A percentile compares a stretch with the other conserved stretches of the same genome.
phyloP scores from a whole-genome alignment of 2,797 vertebrate genomes.

The Lepus townsendii region DNA sequence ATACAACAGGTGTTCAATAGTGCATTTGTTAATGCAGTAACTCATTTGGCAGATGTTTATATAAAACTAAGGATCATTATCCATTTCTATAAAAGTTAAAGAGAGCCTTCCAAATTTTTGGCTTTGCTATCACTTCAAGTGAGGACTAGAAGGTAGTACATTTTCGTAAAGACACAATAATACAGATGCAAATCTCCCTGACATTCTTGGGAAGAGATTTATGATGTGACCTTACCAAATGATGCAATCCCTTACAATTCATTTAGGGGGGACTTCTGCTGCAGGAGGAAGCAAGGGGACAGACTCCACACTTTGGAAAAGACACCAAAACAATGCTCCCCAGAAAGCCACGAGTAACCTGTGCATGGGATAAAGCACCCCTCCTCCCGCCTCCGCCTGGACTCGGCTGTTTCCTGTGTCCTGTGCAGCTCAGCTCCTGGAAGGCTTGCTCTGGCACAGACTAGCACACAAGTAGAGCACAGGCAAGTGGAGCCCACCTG shows the following conservation, averaged over 20 bases:
- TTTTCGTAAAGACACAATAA: constrained; percentile 11
- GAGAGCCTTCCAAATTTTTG: neutral
- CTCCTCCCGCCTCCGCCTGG: accelerated
- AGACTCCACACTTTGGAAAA: neutral
- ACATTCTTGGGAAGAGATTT: neutral
- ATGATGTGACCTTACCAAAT: neutral
- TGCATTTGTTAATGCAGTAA: neutral
- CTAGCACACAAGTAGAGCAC: too few species aligned
- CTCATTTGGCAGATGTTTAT: neutral
- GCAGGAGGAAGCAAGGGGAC: neutral
- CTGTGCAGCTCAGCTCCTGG: accelerated
- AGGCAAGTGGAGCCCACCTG: too few species aligned
- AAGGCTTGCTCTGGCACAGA: neutral
- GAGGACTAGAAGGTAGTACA: neutral
- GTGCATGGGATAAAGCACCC: accelerated
- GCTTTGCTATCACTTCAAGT: neutral
- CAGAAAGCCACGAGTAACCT: neutral
- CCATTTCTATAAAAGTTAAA: neutral
- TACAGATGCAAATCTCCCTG: neutral
- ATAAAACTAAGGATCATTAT: neutral
- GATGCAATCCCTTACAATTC: neutral
- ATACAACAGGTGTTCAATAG: neutral
- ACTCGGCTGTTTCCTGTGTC: too few species aligned
- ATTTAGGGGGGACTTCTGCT: neutral
- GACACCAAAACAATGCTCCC: neutral